Conservation (phyloP, 2,113 vertebrate genomes). For the Nerophis lumbriciformis region DNA sequence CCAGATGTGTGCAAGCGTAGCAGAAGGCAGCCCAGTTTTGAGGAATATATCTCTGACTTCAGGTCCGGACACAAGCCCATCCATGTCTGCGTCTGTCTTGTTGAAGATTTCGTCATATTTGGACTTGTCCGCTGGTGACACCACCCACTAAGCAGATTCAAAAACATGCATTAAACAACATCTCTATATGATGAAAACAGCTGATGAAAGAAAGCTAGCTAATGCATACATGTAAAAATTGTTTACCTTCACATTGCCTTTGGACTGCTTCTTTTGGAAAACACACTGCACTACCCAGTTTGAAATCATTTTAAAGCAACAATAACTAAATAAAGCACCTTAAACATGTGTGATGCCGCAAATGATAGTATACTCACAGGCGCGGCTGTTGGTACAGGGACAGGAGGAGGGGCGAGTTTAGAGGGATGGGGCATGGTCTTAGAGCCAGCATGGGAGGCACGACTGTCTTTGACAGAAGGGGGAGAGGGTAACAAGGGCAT, state of each 20-base stretch:
- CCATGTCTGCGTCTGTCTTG: conserved; percentile 92
- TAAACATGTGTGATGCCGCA: conserved; percentile 8
- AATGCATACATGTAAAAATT: neutral
- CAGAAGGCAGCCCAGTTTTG: conserved; percentile 89
- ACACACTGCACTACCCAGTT: conserved; percentile 55
- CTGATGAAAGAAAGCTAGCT: neutral
- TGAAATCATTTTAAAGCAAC: conserved; percentile 50
- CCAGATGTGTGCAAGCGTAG: conserved; percentile 92
- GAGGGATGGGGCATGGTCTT: conserved; percentile 76
- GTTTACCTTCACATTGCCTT: conserved; percentile 27
- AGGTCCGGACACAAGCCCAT: conserved; percentile 92
- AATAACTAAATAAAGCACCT: conserved; percentile 8
- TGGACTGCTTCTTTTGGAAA: conserved; percentile 51
- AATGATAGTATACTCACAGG: conserved; percentile 59
- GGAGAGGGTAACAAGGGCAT: conserved; percentile 79
- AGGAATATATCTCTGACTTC: conserved; percentile 95
- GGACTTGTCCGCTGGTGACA: conserved; percentile 84
- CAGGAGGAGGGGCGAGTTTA: conserved; percentile 57
- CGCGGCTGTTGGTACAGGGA: conserved; percentile 45
- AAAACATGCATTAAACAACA: neutral
- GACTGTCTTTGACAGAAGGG: conserved; percentile 79
- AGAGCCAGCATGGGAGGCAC: conserved; percentile 73
- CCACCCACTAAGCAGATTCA: conserved; percentile 82
- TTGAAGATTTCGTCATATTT: conserved; percentile 93
- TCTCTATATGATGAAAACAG: neutral